Percentiles rank a stretch among this genome's conserved stretches.
Conservation (phyloP, 2,888 invertebrate genomes). For the Altica lythri region DNA sequence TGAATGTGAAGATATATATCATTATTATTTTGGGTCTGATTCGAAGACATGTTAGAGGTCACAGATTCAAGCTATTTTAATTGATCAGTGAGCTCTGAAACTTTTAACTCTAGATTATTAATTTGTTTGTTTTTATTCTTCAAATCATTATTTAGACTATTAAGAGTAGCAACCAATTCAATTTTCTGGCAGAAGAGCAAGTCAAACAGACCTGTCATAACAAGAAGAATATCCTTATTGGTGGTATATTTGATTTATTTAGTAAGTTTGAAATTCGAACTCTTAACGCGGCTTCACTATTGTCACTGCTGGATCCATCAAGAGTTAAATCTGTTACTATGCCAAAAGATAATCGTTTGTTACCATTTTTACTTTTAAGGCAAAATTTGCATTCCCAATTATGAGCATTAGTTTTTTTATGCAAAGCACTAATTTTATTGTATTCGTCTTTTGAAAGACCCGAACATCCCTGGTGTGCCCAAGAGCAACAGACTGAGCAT, state of each 20-base stretch:
- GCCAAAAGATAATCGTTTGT: background rate
- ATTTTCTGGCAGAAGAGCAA: background rate
- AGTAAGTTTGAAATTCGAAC: background rate
- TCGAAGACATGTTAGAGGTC: background rate
- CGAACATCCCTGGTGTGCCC: no score
- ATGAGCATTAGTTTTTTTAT: no score
- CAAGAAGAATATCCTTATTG: background rate
- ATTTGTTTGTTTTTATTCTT: background rate
- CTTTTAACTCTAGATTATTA: background rate
- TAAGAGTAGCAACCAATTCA: background rate
- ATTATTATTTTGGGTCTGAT: background rate
- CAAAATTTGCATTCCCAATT: no score
- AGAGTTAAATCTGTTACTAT: background rate
- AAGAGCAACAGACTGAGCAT: no score
- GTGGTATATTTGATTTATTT: background rate
- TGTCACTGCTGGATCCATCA: background rate
- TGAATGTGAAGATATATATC: background rate
- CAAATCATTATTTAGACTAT: background rate
- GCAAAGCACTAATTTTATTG: no score
- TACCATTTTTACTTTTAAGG: background rate
- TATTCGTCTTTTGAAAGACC: no score
- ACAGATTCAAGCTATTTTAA: no score
- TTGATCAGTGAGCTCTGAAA: background rate
- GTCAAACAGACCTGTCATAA: background rate
- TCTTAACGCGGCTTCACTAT: background rate